Base-by-base conservation (phyloP, 1,140 invertebrate genomes). In the Gonatopus flavifemur region DNA sequence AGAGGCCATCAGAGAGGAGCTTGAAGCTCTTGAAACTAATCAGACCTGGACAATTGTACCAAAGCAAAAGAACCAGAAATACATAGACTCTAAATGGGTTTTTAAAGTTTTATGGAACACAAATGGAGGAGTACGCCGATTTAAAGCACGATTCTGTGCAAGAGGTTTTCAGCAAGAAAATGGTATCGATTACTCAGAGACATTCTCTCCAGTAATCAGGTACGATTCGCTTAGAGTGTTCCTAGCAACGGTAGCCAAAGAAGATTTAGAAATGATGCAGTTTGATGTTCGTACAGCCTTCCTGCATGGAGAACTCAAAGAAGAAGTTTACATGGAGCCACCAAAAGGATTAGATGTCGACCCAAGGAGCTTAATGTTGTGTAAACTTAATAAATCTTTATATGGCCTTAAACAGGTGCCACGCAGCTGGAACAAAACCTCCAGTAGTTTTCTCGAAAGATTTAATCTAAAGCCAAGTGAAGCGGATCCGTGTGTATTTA, bases 351-450 rank as follows among this genome's bases (percentile, higher is more conserved):
- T 67, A 37, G n/a, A n/a, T n/a, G 39, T n/a, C 49, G 18, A 33
- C 10, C 9, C 10, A 13, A 33, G 15, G 5, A 4, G 32, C 35
- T n/a, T 25, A 28, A 49, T 45, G 50, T 56, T 60, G 38, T 70
- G 52, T 18, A 58, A 47, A 32, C 30, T 77, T 6, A 66, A 62
- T 20, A 75, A 71, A 55, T 59, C 63, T 4, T 21, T 80, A 9
- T 79, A 79, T 57, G 74, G 69, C 3, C 42, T 79, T 9, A 73
- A 76, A 49, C 74, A 80, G 45, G 62, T 69, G n/a, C 64, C 70
- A 12, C 42, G 67, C 21, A 52, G 49, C 6, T 79, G 74, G 75
- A 68, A 76, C 49, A 49, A 66, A 19, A 52, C 22, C 38, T 56
- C 59, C 12, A 37, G 32, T 31, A 16, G 33, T 9, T 38, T 55